Evolutionary conservation across 2,113 vertebrate species (phyloP).

Genomic region (Phaetusa simplex): DNA sequence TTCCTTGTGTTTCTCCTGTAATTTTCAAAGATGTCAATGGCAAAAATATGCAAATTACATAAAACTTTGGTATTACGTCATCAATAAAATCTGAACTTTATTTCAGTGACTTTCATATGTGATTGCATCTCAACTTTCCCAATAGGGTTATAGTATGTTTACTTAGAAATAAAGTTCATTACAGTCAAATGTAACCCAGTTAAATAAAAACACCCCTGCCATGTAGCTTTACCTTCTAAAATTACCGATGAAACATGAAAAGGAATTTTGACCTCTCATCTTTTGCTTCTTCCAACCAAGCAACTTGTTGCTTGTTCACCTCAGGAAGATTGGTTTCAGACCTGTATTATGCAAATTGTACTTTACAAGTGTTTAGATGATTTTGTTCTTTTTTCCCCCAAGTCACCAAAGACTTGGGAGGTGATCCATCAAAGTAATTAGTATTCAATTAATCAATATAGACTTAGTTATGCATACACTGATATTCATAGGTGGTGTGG

Average conservation of each 20-base stretch:
- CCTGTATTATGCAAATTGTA: not conserved
- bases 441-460: not conserved
- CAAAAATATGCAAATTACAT: not conserved
- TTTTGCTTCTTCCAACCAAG: not conserved
- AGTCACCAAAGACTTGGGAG: not conserved
- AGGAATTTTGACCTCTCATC: not conserved
- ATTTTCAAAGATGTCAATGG: conserved; percentile 29
- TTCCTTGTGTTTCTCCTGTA: not conserved
- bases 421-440: not conserved
- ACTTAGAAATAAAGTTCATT: conserved; percentile 49
- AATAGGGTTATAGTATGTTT: not conserved
- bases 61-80: not conserved
- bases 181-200: not conserved
- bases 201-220: not conserved
- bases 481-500: not conserved
- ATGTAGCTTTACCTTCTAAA: not conserved
- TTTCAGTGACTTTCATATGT: not conserved
- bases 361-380: not conserved
- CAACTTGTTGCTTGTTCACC: not conserved
- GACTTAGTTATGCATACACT: not conserved
- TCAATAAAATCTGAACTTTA: conserved; percentile 36
- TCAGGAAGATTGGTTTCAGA: not conserved
- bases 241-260: not conserved
- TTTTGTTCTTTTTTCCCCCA: not conserved
- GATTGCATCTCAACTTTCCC: not conserved